Conservation (phyloP, 2,888 invertebrate genomes). For the Rhabditoides inermis region DNA sequence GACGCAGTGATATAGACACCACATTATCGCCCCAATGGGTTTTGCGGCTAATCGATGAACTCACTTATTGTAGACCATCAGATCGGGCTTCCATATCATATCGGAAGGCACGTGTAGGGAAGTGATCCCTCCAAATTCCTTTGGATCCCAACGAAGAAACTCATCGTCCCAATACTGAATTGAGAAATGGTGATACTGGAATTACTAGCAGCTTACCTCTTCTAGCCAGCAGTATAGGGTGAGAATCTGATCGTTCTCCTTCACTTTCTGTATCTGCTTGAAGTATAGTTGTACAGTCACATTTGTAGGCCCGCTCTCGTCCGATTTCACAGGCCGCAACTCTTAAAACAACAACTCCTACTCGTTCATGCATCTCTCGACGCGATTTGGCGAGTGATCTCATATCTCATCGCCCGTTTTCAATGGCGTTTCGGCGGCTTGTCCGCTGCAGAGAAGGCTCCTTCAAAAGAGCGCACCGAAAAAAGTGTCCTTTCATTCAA, state of each 20-base stretch:
- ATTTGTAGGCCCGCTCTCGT: slow-evolving; percentile 40
- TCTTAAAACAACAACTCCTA: slow-evolving; percentile 9
- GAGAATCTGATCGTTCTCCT: slow-evolving; percentile 48
- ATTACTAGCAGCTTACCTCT: slow-evolving; percentile 18
- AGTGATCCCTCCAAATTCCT: slow-evolving; percentile 24
- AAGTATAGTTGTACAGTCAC: slow-evolving; percentile 50
- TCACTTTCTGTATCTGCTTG: slow-evolving; percentile 49
- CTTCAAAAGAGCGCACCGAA: no score
- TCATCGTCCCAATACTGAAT: slow-evolving; percentile 38
- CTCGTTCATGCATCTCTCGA: no score
- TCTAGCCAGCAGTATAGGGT: slow-evolving; percentile 51
- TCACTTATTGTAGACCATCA: slow-evolving; percentile 50
- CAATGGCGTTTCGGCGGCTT: no score
- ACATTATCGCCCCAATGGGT: no score
- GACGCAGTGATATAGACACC: background rate
- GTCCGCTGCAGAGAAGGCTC: no score
- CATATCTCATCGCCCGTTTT: no score
- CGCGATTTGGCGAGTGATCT: no score
- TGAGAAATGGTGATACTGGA: background rate
- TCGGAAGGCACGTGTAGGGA: slow-evolving; percentile 34
- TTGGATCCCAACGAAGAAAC: slow-evolving; percentile 34
- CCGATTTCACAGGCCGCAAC: slow-evolving; percentile 32
- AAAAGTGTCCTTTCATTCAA: no score
- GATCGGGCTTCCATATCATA: slow-evolving; percentile 41
- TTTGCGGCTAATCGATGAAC: no score